Evolutionary conservation across 2,797 vertebrate species (phyloP), one percentile per base, ranked within the genome.

Genomic region (Syngnathus rostellatus): DNA sequence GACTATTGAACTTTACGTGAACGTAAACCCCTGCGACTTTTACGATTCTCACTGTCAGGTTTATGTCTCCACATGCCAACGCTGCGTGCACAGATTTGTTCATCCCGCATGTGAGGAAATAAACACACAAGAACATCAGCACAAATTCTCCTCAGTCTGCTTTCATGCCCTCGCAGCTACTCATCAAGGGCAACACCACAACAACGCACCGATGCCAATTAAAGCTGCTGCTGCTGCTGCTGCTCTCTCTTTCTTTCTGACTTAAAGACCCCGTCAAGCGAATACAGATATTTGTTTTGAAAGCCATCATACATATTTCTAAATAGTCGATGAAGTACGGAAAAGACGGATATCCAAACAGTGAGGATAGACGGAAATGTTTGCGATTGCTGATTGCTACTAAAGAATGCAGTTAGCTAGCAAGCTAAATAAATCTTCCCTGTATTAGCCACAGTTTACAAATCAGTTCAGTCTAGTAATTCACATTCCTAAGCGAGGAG

Each of bases 1-100:
- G 23, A 43, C 67, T 23, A 53, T 23, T 79, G 78, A 86, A 84
- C 80, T 83, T 84, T 81, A 72, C 67, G 73, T 74, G 78, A 83
- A 72, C 76, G 72, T 63, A 43, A 76, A 80, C 71, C 75, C 64
- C 39, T 62, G 59, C 53, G 64, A 76, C 74, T 72, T 43, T 14
- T 59, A 70, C 50, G 53, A 37, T 78, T 60, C 65, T 72, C 68
- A 37, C 71, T 78, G 66, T 72, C 74, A 69, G 67, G 38, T 74
- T 70, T 58, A 61, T 68, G 48, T 53, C 40, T 64, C 37, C 10
- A 37, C 46, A 53, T 39, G 37, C 25, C 62, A 37, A 38, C 51
- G 25, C 45, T 31, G 45, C 12, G n/a, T 37, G 25, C 21, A n/a
- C 62, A 53, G 65, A 69, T 62, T 64, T 74, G 60, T 76, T 60